Percentiles rank a stretch among this genome's conserved stretches.
These are phyloP conservation scores for Coracias cyanogaster DNA, from an alignment of 2,797 vertebrate species.

Conservation along the genomic window DNA sequence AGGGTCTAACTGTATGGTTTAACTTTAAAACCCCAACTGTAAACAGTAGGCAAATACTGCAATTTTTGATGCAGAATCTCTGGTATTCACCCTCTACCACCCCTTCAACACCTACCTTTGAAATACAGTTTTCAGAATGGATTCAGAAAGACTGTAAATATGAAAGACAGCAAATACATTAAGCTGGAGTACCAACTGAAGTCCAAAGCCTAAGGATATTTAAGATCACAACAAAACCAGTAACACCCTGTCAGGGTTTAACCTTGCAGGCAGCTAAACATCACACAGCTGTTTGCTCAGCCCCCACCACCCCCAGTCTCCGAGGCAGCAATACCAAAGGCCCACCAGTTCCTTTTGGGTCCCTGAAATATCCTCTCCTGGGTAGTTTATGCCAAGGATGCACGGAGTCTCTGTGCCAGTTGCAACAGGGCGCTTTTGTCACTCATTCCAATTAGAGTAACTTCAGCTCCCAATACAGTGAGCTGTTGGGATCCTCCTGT, in stretches of 20 bases:
- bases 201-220: neutral
- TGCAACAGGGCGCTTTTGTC: neutral
- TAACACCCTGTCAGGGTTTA: neutral
- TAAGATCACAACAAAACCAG: neutral
- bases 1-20: neutral
- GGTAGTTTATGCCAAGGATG: neutral
- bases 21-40: neutral
- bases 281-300: neutral
- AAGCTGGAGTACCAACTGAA: neutral
- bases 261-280: neutral
- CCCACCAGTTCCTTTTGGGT: neutral
- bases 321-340: neutral
- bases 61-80: neutral
- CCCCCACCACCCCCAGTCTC: neutral
- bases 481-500: no score
- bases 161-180: neutral
- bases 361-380: neutral
- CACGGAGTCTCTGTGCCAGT: neutral
- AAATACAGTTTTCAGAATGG: neutral
- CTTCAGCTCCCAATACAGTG: no score
- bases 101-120: neutral
- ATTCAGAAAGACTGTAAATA: neutral
- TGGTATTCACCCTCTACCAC: neutral
- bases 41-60: neutral
- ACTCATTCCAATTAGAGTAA: neutral